phyloP scores from a whole-genome alignment of 1,140 invertebrate genomes.

The Holotrichia oblita region DNA sequence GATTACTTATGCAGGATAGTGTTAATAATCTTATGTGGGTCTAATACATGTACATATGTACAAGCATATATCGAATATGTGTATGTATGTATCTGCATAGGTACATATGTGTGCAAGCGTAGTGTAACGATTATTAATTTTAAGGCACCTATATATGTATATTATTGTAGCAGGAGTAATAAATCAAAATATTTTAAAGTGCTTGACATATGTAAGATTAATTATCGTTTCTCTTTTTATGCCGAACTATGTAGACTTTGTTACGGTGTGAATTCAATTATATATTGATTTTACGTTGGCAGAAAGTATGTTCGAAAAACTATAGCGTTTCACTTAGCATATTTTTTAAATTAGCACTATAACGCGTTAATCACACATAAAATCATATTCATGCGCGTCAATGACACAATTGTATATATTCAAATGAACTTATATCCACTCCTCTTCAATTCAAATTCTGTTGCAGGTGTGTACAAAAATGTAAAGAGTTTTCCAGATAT shows the following conservation, averaged over 20 bases:
- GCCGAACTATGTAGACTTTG: neutral
- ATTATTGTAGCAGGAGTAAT: neutral
- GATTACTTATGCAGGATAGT: neutral
- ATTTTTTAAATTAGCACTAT: neutral
- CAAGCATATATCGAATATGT: neutral
- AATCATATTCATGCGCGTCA: neutral
- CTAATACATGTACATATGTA: too few species aligned
- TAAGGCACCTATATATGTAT: neutral
- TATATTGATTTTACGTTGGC: neutral
- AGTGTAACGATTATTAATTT: neutral
- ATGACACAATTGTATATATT: neutral
- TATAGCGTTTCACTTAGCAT: neutral
- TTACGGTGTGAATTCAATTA: constrained; percentile 7
- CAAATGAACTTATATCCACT: neutral
- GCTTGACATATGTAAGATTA: neutral
- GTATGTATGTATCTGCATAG: neutral
- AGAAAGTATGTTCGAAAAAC: neutral
- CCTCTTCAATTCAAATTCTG: neutral
- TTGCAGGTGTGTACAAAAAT: neutral
- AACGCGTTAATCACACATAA: too few species aligned
- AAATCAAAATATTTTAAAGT: constrained; percentile 8
- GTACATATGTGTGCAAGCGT: too few species aligned
- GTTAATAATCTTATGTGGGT: neutral
- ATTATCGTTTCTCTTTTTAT: neutral
- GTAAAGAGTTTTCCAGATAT: neutral